Percentiles rank a stretch among this genome's conserved stretches.
Evolutionary conservation across 2,797 vertebrate genomes (phyloP).

Genomic region (Brachyalestes nurse): DNA sequence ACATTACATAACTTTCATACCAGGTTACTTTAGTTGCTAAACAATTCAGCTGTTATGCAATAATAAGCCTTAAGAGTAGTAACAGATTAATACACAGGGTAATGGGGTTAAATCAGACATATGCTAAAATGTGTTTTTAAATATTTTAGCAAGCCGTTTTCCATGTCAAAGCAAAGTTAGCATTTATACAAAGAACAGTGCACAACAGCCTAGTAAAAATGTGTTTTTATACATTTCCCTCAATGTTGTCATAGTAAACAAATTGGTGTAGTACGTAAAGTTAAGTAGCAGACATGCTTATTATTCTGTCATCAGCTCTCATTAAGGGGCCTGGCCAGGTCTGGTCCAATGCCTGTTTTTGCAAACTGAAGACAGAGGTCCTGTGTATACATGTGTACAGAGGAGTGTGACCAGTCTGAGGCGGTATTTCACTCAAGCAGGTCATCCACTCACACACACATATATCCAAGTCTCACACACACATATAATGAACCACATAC

Average conservation of each 20-base stretch:
- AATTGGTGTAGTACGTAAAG: neutral
- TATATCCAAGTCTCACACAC: neutral
- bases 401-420: slow-evolving; percentile 2
- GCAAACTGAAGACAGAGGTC: slow-evolving; percentile 7
- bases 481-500: neutral
- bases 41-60: neutral
- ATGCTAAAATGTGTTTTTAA: neutral
- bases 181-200: neutral
- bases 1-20: neutral
- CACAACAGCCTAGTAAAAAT: neutral
- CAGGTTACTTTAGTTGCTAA: neutral
- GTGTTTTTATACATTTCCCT: slow-evolving; percentile 1
- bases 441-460: neutral
- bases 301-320: slow-evolving; percentile 11
- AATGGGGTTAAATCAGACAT: neutral
- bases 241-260: neutral
- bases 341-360: neutral
- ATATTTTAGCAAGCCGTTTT: neutral
- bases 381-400: neutral
- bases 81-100: neutral
- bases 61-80: neutral
- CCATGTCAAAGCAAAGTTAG: neutral
- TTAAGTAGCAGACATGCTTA: slow-evolving; percentile 8
- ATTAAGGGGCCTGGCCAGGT: neutral
- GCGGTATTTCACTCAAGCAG: neutral